phyloP scores from a whole-genome alignment of 2,797 vertebrate species.

The Phoxinus dragarum region DNA sequence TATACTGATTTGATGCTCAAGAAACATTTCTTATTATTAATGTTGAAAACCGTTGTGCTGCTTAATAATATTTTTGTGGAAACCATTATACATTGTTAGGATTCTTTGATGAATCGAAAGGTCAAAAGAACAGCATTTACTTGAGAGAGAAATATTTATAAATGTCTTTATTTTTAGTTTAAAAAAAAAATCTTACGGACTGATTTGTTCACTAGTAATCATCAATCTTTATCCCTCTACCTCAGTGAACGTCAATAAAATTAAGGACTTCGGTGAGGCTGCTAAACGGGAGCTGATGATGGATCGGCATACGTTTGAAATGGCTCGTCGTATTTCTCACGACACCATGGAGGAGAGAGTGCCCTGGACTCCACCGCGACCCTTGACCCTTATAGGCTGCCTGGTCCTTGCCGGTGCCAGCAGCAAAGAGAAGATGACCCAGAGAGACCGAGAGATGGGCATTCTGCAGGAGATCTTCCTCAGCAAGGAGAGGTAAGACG shows the following conservation, averaged over 20 bases:
- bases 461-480: conserved; percentile 96
- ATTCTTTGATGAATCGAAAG: not conserved
- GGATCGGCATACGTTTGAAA: conserved; percentile 94
- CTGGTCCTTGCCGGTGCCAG: conserved; percentile 83
- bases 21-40: not conserved
- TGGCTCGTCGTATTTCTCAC: conserved; percentile 89
- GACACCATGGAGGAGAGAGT: conserved; percentile 95
- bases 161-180: not conserved
- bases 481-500: conserved; percentile 87
- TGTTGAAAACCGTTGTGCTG: not conserved
- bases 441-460: conserved; percentile 92
- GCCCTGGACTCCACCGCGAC: conserved; percentile 85
- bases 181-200: not conserved
- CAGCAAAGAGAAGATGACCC: conserved; percentile 89
- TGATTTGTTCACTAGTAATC: not conserved
- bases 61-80: not conserved
- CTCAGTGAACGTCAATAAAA: conserved; percentile 95
- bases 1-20: not conserved
- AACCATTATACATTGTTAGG: not conserved
- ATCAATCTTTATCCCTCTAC: not conserved
- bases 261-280: conserved; percentile 95
- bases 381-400: conserved; percentile 78
- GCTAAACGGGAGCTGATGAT: conserved; percentile 93
- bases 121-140: not conserved
- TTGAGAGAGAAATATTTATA: not conserved